Base-by-base conservation (phyloP, 1,140 invertebrate genomes). In the Psix sp. region DNA sequence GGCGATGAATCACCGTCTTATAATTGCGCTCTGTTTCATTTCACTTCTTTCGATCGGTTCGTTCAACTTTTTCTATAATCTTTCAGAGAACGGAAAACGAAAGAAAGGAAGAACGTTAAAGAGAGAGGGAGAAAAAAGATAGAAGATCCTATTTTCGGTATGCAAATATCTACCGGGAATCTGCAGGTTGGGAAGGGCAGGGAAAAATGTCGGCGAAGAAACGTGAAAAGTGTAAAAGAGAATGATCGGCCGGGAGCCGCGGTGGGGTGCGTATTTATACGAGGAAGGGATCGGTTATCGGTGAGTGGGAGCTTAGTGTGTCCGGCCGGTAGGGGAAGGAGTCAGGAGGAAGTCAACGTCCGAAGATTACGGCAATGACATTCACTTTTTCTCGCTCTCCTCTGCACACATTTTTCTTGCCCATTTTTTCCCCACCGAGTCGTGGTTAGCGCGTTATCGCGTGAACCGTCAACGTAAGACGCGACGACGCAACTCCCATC, bases 291-390 rank as follows among this genome's bases (percentile, higher is more conserved):
- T 40, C 60, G 54, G 77, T 66, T 42, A 72, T 77, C 71, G 54
- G 70, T 65, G 78, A 77, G 77, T 70, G 48, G 73, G 65, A 49
- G 73, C 60, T 39, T 46, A 46, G 26, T 46, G 48, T 56, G 46
- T 46, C 48, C 72, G 16, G 45, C 29, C n/a, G 68, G 77, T 72
- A 63, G 80, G 77, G 77, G 74, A 75, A 80, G 67, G 33, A 81
- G 78, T 60, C 79, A 80, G 76, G 77, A 83, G 80, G 82, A 85
- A 87, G 86, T 86, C 85, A 87, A 87, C 79, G 86, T 80, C 84
- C 86, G 84, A 86, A 86, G 85, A 86, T 87, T 87, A 86, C 86
- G 84, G 83, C 86, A 87, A 86, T 87, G 86, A 87, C 85, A 87
- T 86, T 87, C 85, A 84, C 84, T 86, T 87, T 87, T 87, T 87